phyloP scores from a whole-genome alignment of 2,797 vertebrate species.

The Salmo trutta region DNA sequence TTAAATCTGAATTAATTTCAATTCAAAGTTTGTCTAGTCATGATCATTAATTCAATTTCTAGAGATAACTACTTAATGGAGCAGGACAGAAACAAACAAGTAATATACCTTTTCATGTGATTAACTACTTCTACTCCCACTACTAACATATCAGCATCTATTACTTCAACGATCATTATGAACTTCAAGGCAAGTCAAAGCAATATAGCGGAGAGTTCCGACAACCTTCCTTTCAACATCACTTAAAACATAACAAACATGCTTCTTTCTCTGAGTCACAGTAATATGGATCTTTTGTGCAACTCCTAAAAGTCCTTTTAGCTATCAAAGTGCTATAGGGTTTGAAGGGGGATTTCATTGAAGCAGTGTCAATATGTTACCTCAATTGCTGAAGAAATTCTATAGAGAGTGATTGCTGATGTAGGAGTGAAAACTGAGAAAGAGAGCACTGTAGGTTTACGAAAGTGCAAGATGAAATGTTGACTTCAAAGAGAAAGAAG shows the following conservation, averaged over 20 bases:
- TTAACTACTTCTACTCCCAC: neutral
- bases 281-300: conserved; percentile 4
- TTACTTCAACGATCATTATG: neutral
- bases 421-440: neutral
- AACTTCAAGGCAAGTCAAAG: neutral
- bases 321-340: neutral
- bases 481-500: neutral
- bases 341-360: neutral
- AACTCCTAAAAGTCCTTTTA: neutral
- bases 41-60: too few species aligned
- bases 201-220: neutral
- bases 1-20: neutral
- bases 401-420: neutral
- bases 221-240: neutral
- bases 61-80: neutral
- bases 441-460: neutral
- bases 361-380: neutral
- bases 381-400: neutral
- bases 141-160: neutral
- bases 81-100: neutral
- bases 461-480: neutral
- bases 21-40: neutral
- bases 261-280: neutral
- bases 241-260: conserved; percentile 13
- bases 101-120: too few species aligned